Percentiles rank a stretch among this genome's conserved stretches.
Conservation (phyloP, 2,113 vertebrate genomes). For the Brachirus orientalis region DNA sequence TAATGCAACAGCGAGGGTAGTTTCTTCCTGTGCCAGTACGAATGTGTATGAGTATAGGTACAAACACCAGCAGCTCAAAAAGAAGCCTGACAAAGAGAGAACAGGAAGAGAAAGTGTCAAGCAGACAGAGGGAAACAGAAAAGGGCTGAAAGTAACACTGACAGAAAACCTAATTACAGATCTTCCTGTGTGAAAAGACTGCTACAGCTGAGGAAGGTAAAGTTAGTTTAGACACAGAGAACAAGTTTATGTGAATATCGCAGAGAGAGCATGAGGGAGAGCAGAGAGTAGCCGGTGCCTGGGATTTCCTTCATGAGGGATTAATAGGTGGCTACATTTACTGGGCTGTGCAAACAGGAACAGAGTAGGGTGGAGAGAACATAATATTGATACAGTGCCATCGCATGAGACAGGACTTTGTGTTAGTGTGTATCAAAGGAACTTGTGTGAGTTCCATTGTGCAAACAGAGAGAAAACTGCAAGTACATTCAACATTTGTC, state of each 20-base stretch:
- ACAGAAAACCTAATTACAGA: constrained; percentile 10
- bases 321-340: constrained; percentile 59
- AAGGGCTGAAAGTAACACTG: constrained; percentile 5
- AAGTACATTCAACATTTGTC: constrained; percentile 9
- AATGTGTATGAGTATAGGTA: constrained; percentile 3
- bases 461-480: constrained; percentile 2
- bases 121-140: constrained; percentile 1
- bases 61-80: constrained; percentile 2
- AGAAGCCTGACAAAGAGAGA: not conserved
- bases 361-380: constrained; percentile 62
- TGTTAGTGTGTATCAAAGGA: constrained; percentile 37
- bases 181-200: constrained; percentile 18
- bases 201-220: constrained; percentile 5
- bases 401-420: constrained; percentile 44
- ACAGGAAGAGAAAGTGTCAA: constrained; percentile 29
- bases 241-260: constrained; percentile 6
- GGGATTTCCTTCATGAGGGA: constrained; percentile 62
- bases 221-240: constrained; percentile 29
- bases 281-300: constrained; percentile 24
- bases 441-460: constrained; percentile 13
- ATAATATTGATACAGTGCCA: constrained; percentile 73
- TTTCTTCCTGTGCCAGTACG: not conserved
- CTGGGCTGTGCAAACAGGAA: constrained; percentile 76
- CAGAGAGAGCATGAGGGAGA: constrained; percentile 12
- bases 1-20: not conserved